Percentiles rank a stretch among this genome's conserved stretches.
Conservation (phyloP, 2,113 vertebrate genomes). For the Scalopus aquaticus region DNA sequence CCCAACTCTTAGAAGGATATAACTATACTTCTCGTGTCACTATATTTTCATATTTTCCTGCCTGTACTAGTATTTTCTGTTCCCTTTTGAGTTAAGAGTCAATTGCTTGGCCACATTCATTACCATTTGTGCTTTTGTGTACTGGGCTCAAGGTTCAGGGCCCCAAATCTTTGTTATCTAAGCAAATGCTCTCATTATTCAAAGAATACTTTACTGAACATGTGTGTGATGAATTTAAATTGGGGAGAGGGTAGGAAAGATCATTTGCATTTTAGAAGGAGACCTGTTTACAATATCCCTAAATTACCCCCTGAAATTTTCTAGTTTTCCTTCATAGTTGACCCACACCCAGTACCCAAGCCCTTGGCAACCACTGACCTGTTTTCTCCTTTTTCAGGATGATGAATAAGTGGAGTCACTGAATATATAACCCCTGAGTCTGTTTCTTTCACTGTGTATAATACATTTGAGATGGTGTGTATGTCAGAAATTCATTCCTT, state of each 20-base stretch:
- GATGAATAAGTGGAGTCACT: background rate
- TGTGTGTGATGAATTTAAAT: background rate
- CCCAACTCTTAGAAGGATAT: background rate
- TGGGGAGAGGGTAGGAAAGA: no score
- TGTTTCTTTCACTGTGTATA: background rate
- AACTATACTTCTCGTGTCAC: background rate
- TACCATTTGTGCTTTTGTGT: conserved; percentile 56
- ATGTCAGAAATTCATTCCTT: background rate
- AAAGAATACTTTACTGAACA: background rate
- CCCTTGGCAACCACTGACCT: rapidly evolving
- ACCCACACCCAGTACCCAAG: background rate
- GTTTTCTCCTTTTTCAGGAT: background rate
- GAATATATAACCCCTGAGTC: no score
- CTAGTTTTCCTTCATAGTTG: background rate
- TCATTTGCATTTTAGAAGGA: rapidly evolving
- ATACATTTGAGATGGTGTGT: rapidly evolving
- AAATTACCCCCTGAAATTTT: background rate
- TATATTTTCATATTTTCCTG: conserved; percentile 58
- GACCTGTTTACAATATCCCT: background rate
- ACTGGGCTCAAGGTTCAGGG: background rate
- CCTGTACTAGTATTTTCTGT: conserved; percentile 64
- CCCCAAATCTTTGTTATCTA: conserved; percentile 55
- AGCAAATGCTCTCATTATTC: conserved; percentile 25
- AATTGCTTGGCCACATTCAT: conserved; percentile 57
- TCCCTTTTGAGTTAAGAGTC: conserved; percentile 49